These are phyloP conservation scores for Triplophysa dalaica DNA, from an alignment of 2,113 vertebrate species.

Conservation along the genomic window DNA sequence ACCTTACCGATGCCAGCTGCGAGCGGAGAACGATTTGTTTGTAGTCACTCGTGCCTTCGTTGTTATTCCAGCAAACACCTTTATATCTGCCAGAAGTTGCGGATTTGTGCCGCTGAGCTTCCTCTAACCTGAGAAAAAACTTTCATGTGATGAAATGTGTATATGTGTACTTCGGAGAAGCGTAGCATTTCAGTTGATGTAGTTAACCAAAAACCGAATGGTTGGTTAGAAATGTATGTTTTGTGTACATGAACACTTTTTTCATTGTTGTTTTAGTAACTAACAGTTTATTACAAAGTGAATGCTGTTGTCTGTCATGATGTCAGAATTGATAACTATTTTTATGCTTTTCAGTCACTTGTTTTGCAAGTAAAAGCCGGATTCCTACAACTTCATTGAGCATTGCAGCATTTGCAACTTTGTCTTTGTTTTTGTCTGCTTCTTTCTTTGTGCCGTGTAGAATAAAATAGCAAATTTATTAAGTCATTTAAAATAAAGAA, in stretches of 20 bases:
- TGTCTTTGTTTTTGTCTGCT: not conserved
- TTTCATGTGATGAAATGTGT: constrained; percentile 41
- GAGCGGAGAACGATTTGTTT: constrained; percentile 11
- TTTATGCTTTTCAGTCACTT: constrained; percentile 33
- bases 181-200: constrained; percentile 23
- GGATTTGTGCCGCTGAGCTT: constrained; percentile 19
- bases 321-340: constrained; percentile 29
- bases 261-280: constrained; percentile 36
- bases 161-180: constrained; percentile 42
- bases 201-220: constrained; percentile 6
- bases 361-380: constrained; percentile 30
- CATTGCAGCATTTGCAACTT: not conserved
- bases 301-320: constrained; percentile 17
- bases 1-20: constrained; percentile 35
- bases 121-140: constrained; percentile 28
- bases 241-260: constrained; percentile 44
- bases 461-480: not conserved
- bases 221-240: constrained; percentile 28
- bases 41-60: constrained; percentile 40
- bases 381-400: constrained; percentile 11
- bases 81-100: constrained; percentile 27
- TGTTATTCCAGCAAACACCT: constrained; percentile 40
- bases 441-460: constrained; percentile 7
- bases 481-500: too few relatives aligned
- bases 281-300: constrained; percentile 45